phyloP scores from a whole-genome alignment of 2,797 vertebrate genomes.

The Premnoplex brunnescens region DNA sequence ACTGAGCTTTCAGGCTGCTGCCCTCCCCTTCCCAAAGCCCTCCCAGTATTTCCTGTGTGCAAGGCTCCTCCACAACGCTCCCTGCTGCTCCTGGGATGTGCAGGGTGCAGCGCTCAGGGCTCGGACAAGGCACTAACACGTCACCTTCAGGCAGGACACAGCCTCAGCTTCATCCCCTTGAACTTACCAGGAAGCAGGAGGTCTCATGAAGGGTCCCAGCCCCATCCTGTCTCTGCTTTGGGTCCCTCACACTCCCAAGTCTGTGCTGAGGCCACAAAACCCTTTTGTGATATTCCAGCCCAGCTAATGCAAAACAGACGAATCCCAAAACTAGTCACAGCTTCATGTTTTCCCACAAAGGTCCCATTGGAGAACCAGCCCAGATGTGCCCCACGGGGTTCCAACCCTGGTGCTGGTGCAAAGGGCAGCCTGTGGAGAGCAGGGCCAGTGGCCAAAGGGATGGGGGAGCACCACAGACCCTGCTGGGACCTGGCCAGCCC shows the following conservation, averaged over 20 bases:
- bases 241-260: neutral
- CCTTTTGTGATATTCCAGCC: neutral
- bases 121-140: fast-evolving
- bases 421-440: neutral
- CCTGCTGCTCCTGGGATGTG: neutral
- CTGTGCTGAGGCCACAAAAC: neutral
- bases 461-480: fast-evolving
- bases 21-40: neutral
- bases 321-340: slow-evolving; percentile 32
- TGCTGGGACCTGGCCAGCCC: neutral
- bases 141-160: neutral
- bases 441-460: fast-evolving
- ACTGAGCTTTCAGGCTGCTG: neutral
- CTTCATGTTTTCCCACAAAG: neutral
- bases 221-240: neutral
- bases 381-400: fast-evolving
- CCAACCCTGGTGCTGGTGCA: neutral
- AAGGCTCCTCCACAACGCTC: neutral
- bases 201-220: neutral
- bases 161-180: neutral
- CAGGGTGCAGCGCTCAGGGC: neutral
- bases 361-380: neutral
- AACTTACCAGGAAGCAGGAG: neutral
- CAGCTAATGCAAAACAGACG: slow-evolving; percentile 17
- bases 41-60: fast-evolving